phyloP scores from a whole-genome alignment of 2,888 invertebrate genomes.

The Drosophila ezoana region DNA sequence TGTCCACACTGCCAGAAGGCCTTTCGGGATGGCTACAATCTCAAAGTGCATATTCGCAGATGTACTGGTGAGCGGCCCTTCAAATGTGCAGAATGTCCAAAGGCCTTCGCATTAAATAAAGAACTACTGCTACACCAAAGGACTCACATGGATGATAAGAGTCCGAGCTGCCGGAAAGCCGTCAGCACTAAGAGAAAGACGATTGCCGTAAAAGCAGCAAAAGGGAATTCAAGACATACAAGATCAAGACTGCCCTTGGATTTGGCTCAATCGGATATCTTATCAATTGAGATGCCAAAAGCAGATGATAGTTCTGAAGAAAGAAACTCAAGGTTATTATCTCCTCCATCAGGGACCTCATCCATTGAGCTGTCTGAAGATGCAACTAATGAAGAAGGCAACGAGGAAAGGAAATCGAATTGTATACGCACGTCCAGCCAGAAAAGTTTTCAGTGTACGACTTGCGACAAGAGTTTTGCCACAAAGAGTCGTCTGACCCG shows the following conservation, averaged over 20 bases:
- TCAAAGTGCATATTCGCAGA: background rate
- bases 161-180: background rate
- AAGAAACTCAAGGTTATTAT: background rate
- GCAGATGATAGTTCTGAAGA: background rate
- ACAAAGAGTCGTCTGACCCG: background rate
- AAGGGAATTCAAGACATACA: background rate
- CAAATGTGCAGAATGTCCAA: background rate
- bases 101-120: fast-evolving
- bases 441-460: background rate
- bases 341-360: background rate
- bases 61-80: background rate
- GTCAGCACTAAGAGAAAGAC: background rate
- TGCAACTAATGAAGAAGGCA: background rate
- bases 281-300: background rate
- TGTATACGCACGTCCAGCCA: background rate
- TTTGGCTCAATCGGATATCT: too few species aligned
- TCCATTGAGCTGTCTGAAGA: background rate
- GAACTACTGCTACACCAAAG: background rate
- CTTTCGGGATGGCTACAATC: background rate
- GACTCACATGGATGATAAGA: background rate
- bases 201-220: background rate
- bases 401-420: background rate
- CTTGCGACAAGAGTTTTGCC: background rate
- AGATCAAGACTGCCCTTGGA: too few species aligned
- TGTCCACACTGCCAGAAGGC: background rate